Conservation (phyloP, 2,113 vertebrate genomes). For the Poecile atricapillus region DNA sequence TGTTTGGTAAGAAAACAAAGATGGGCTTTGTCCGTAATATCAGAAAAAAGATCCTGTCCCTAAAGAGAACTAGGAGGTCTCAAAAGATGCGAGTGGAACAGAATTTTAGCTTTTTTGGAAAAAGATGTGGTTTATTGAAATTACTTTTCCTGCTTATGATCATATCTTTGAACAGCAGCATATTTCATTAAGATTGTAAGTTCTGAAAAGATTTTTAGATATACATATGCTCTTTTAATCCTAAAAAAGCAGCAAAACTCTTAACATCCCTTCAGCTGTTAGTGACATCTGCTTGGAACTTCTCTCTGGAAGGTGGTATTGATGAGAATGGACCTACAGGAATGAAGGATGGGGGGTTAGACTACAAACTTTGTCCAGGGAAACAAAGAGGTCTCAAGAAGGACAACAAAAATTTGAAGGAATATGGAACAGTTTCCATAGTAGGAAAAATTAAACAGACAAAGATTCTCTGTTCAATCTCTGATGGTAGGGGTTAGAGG, state of each 20-base stretch:
- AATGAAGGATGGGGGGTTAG: background rate
- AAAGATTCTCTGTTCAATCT: background rate
- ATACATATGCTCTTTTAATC: background rate
- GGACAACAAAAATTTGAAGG: background rate
- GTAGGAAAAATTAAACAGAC: background rate
- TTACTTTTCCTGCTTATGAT: background rate
- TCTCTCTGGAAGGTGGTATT: background rate
- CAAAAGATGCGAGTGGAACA: background rate
- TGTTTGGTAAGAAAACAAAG: background rate
- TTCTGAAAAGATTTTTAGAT: background rate
- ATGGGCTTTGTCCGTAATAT: background rate
- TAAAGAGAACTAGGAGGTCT: background rate
- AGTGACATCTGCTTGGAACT: background rate
- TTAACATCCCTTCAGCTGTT: background rate
- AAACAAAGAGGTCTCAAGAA: background rate
- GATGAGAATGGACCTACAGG: background rate
- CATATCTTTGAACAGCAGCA: background rate
- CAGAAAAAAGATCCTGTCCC: background rate
- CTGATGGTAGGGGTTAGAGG: fast-evolving
- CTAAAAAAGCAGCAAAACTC: background rate
- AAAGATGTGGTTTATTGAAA: background rate
- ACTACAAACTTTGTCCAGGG: background rate
- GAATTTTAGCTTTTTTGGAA: background rate
- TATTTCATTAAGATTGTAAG: background rate
- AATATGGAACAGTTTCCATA: background rate